phyloP scores from a whole-genome alignment of 2,113 vertebrate species.

The Orientallactaga bullata region DNA sequence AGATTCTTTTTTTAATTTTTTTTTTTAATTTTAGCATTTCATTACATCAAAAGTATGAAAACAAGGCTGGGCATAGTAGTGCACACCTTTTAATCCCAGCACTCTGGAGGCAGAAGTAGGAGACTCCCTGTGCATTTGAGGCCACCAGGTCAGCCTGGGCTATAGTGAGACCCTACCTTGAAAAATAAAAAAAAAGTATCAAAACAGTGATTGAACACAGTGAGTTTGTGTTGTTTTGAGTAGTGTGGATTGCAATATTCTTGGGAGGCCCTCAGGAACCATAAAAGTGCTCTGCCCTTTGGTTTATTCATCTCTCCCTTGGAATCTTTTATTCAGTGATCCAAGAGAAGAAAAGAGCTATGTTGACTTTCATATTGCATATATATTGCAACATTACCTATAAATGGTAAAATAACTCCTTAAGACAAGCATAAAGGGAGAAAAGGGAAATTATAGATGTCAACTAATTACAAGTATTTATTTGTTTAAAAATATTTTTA shows the following conservation, averaged over 20 bases:
- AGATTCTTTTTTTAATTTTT: too few species aligned
- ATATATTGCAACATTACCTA: not conserved
- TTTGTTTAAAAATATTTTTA: too few species aligned
- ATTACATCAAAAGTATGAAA: too few species aligned
- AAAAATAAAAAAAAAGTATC: too few species aligned
- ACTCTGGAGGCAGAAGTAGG: too few species aligned
- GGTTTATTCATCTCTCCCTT: slow-evolving; percentile 12
- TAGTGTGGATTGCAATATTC: slow-evolving; percentile 16
- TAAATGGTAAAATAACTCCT: slow-evolving; percentile 1
- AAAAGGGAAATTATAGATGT: slow-evolving; percentile 39
- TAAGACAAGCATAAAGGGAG: not conserved
- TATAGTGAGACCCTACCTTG: too few species aligned
- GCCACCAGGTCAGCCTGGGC: too few species aligned
- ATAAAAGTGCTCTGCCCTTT: slow-evolving; percentile 35
- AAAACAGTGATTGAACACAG: slow-evolving; percentile 11
- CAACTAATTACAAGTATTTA: slow-evolving; percentile 16
- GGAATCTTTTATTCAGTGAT: slow-evolving; percentile 53
- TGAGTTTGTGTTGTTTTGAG: slow-evolving; percentile 17
- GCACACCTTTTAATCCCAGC: too few species aligned
- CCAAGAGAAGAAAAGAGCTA: slow-evolving; percentile 49
- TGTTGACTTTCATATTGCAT: slow-evolving; percentile 25
- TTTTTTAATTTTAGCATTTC: too few species aligned
- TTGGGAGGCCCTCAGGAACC: not conserved
- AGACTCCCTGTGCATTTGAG: too few species aligned
- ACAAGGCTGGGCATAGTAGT: too few species aligned